Evolutionary conservation across 2,113 vertebrate species (phyloP), one percentile per base, ranked within the genome.

Genomic region (Sialia sialis): DNA sequence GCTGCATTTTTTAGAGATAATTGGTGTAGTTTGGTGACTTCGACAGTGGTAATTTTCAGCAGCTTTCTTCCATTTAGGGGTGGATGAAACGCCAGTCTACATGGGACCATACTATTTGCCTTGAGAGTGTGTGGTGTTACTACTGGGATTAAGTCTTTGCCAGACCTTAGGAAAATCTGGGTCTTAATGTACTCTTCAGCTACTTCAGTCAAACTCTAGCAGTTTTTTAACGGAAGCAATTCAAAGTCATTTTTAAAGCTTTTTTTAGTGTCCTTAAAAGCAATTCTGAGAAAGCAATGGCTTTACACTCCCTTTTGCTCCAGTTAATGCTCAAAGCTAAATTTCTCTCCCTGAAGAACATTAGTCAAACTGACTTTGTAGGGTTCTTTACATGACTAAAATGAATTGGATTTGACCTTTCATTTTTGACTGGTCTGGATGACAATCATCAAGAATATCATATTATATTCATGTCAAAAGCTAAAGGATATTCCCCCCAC

Each of bases 391-490:
- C 89, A 87, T 79, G 84, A 77, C 58, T 64, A 66, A 96, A 96
- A 91, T 83, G 69, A 92, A 93, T 73, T 81, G 75, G 55, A 89
- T 60, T 79, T 96, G 93, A 95, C 88, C 97, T 96, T 97, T 97
- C 84, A 91, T 94, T 96, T 96, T 90, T n/a, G 8, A 74, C 67
- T 95, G 52, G n/a, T 89, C 91, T 96, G 96, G 70, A 95, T 84
- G 87, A 91, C 91, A 78, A 78, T 84, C 83, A 89, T 93, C 69
- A 93, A 81, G 95, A 58, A 93, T 81, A 95, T 97, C 34, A 74
- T 70, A 95, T 95, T 95, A 95, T 79, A 78, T 89, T 87, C 73
- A 93, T 81, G 64, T 94, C 90, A 95, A 95, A 97, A 97, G 68
- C 73, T 63, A 69, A 81, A 95, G 90, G 30, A 54, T 75, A 80